Evolutionary conservation across 2,797 vertebrate genomes (phyloP), one percentile per base, ranked within the genome.

Genomic region (Syngnathus rostellatus): DNA sequence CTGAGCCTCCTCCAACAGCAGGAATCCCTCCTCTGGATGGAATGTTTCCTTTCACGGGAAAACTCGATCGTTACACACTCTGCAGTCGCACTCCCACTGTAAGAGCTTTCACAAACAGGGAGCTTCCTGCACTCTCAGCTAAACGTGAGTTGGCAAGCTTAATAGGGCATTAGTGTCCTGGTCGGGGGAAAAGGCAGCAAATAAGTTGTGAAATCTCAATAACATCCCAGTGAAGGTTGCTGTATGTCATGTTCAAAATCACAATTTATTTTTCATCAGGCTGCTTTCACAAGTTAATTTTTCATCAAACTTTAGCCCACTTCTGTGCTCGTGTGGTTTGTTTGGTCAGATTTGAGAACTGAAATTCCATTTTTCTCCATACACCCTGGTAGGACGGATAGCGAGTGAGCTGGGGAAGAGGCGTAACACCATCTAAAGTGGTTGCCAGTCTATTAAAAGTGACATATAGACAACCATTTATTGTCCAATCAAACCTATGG

Each of bases 71-170:
- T 67, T 48, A 50, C 71, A 66, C 72, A 75, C 55, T 68, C 59
- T 66, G 68, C 72, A 8, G 61, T 46, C 70, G 61, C 66, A 70
- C 76, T 81, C 73, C 79, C 60, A 16, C 55, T 31, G 31, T 8
- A 58, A 58, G 81, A 77, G 77, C 73, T 81, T 77, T 85, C 78
- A 77, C 74, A 77, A 83, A 79, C 79, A 74, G 68, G 62, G 72
- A 74, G 70, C 77, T 75, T 81, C 80, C 77, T 62, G 54, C 82
- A 75, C 78, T 83, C 74, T 76, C 72, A 81, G 81, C 81, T 74
- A 70, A 77, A 86, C 23, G 63, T 61, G 79, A 85, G 77, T 77
- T 81, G 79, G 79, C 83, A 86, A 76, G 78, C 85, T 86, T 73
- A 86, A 81, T 81, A 75, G 82, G 82, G 76, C 78, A 83, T 83